These are phyloP conservation scores for Pogona vitticeps DNA, from an alignment of 2,113 vertebrate species.

Conservation along the genomic window DNA sequence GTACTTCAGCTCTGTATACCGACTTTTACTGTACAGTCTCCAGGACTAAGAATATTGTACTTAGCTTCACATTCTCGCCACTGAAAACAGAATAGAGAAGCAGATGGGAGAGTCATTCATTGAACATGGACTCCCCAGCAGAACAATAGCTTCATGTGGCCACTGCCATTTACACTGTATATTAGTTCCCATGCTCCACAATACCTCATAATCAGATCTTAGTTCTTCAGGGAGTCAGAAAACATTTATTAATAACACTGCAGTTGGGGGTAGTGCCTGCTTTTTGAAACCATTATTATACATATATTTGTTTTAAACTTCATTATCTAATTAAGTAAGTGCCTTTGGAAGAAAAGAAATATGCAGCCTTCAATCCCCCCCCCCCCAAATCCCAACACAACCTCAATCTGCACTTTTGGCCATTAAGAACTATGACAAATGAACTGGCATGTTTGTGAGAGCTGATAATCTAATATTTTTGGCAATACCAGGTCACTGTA, in stretches of 20 bases:
- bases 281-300: background rate
- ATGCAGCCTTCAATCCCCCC: slow-evolving; percentile 15
- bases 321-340: slow-evolving; percentile 47
- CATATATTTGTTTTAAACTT: slow-evolving; percentile 37
- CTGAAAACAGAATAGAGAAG: background rate
- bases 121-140: background rate
- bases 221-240: background rate
- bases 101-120: background rate
- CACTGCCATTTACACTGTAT: background rate
- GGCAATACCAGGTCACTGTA: slow-evolving; percentile 20
- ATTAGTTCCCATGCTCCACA: fast-evolving
- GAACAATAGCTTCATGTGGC: background rate
- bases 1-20: slow-evolving; percentile 42
- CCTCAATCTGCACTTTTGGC: slow-evolving; percentile 50
- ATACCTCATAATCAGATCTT: background rate
- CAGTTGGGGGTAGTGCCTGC: background rate
- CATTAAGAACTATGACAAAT: slow-evolving; percentile 19
- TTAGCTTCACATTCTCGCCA: background rate
- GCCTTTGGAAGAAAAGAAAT: slow-evolving; percentile 50
- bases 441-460: slow-evolving; percentile 43
- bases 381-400: background rate
- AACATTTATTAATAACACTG: slow-evolving; percentile 5
- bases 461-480: slow-evolving; percentile 43
- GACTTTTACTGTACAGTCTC: slow-evolving; percentile 2
- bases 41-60: slow-evolving; percentile 46